These are phyloP conservation scores for Drosophila phalerata DNA, from an alignment of 2,888 invertebrate genomes.

Conservation along the genomic window DNA sequence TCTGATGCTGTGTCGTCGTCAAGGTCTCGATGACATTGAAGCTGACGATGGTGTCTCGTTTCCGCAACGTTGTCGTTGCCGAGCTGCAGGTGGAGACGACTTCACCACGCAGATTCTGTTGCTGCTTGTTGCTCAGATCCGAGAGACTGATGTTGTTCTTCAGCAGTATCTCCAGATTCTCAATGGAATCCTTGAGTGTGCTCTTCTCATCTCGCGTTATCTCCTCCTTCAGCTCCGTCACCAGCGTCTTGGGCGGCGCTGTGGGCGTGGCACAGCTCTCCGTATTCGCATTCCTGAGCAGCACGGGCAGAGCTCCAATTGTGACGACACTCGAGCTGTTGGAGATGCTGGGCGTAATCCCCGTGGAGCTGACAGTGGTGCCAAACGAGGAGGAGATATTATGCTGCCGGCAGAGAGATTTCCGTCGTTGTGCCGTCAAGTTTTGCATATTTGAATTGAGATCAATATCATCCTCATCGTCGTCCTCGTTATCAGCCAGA, in stretches of 20 bases:
- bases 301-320: conserved; percentile 73
- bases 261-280: conserved; percentile 61
- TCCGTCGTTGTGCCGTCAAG: conserved; percentile 84
- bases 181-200: conserved; percentile 84
- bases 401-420: conserved; percentile 85
- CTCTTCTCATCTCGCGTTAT: conserved; percentile 74
- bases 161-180: conserved; percentile 84
- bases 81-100: conserved; percentile 58
- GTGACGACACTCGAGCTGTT: conserved; percentile 83
- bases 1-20: conserved; percentile 54
- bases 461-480: conserved; percentile 79
- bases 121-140: conserved; percentile 85
- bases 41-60: conserved; percentile 79
- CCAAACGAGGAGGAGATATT: conserved; percentile 85
- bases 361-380: conserved; percentile 82
- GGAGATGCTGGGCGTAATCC: conserved; percentile 83
- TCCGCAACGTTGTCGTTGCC: conserved; percentile 71
- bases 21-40: conserved; percentile 78
- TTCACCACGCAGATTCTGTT: conserved; percentile 81
- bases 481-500: not conserved
- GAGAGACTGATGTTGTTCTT: conserved; percentile 85
- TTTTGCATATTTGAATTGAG: conserved; percentile 84
- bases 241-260: conserved; percentile 66
- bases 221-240: conserved; percentile 83
- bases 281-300: conserved; percentile 59